Conservation (phyloP, 2,797 vertebrate species). For the Harpagifer antarcticus region DNA sequence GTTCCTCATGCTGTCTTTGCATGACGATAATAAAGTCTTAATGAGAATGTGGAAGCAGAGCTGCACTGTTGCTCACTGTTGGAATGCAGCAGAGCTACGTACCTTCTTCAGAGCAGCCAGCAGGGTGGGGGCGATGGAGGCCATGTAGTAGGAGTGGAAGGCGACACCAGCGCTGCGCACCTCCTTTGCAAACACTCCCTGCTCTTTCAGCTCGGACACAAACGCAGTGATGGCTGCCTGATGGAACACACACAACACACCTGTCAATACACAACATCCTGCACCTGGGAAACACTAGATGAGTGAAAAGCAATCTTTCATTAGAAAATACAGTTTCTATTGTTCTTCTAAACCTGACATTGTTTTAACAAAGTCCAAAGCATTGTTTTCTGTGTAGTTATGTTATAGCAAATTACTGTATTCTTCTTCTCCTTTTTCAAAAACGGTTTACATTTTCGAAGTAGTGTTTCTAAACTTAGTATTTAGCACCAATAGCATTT, state of each 20-base stretch:
- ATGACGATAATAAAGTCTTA: too few relatives aligned
- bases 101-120: slow-evolving; percentile 92
- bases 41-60: background rate
- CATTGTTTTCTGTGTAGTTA: background rate
- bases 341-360: background rate
- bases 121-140: slow-evolving; percentile 90
- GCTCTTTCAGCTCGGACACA: slow-evolving; percentile 88
- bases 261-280: background rate
- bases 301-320: background rate
- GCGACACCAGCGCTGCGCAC: slow-evolving; percentile 94
- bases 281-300: background rate
- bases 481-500: too few relatives aligned
- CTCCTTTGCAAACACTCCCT: slow-evolving; percentile 95
- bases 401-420: background rate
- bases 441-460: too few relatives aligned
- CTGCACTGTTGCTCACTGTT: background rate
- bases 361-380: background rate
- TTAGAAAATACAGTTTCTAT: background rate
- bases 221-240: slow-evolving; percentile 89
- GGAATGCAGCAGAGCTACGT: slow-evolving; percentile 5
- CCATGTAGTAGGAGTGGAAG: slow-evolving; percentile 98
- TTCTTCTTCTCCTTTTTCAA: background rate
- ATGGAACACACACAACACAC: slow-evolving; percentile 31
- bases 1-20: too few relatives aligned
- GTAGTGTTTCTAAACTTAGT: too few relatives aligned